Base-by-base conservation (phyloP, 1,140 invertebrate genomes). In the Battus philenor region DNA sequence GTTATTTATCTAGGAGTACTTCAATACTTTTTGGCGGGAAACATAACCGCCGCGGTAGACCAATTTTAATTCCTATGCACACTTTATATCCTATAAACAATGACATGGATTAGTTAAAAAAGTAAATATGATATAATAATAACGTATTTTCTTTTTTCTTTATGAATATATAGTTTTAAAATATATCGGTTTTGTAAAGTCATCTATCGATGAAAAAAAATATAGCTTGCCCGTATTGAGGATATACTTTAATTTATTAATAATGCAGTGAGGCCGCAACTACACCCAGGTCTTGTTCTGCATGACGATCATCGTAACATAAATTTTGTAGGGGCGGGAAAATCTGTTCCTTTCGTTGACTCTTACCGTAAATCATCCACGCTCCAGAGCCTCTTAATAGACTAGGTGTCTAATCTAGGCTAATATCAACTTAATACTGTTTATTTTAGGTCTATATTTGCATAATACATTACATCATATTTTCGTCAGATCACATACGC, bases 311-410 rank as follows among this genome's bases (percentile, higher is more conserved):
- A 27, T 39, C 11, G 22, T 13, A 41, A 41, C 36, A 41, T 41
- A 41, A 41, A 41, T 41, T 41, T 27, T 1, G 6, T 26, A 5
- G n/a, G 24, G 36, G 36, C 36, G 22, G 34, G 22, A 12, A 13
- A 27, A 41, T 9, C 36, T 27, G 36, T 41, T 15, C 12, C 36
- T 41, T 41, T 11, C 22, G 13, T 41, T 41, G 36, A 41, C 24
- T 41, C 36, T 29, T 41, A 12, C 13, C 15, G 36, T 41, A 27
- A 27, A 41, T 41, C 36, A 41, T 41, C 15, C 12, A 41, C 36
- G 36, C 36, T 41, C 24, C 36, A 24, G 24, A 41, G 36, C 36
- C 15, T 27, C 36, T 41, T 41, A 41, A 41, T 41, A 41, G 36
- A 27, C 36, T 16, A 41, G 36, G 13, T 41, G 36, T 27, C 20